Conservation (phyloP, 2,888 invertebrate genomes). For the Sminthurides aquaticus region DNA sequence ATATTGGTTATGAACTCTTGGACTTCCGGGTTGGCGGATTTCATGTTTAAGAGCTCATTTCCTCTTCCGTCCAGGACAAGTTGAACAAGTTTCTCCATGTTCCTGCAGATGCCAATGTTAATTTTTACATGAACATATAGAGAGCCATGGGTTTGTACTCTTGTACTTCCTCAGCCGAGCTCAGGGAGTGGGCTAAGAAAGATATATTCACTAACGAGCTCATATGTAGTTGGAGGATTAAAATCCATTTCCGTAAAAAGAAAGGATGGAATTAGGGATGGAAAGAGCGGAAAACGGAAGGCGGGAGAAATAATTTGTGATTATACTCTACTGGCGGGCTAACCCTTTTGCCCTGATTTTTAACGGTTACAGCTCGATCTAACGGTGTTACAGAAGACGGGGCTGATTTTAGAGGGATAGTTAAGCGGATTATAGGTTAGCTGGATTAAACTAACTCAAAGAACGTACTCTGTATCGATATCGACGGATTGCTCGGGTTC, state of each 20-base stretch:
- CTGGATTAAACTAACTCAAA: not conserved
- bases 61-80: conserved; percentile 85
- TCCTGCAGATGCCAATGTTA: conserved; percentile 51
- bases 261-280: not conserved
- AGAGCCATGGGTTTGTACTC: too few species aligned
- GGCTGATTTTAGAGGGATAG: too few species aligned
- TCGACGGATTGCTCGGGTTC: not conserved
- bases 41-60: conserved; percentile 60
- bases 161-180: not conserved
- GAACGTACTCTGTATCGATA: not conserved
- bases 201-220: not conserved
- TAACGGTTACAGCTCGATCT: too few species aligned
- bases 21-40: conserved; percentile 66
- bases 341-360: too few species aligned
- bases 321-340: too few species aligned
- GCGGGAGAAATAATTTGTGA: too few species aligned
- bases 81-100: conserved; percentile 82
- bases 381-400: too few species aligned
- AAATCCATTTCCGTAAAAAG: not conserved
- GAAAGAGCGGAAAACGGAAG: too few species aligned
- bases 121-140: not conserved
- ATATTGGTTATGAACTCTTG: conserved; percentile 82
- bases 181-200: too few species aligned
- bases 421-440: too few species aligned
- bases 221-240: not conserved